Conservation (phyloP, 2,113 vertebrate genomes). For the mouse (Mus musculus) region DNA sequence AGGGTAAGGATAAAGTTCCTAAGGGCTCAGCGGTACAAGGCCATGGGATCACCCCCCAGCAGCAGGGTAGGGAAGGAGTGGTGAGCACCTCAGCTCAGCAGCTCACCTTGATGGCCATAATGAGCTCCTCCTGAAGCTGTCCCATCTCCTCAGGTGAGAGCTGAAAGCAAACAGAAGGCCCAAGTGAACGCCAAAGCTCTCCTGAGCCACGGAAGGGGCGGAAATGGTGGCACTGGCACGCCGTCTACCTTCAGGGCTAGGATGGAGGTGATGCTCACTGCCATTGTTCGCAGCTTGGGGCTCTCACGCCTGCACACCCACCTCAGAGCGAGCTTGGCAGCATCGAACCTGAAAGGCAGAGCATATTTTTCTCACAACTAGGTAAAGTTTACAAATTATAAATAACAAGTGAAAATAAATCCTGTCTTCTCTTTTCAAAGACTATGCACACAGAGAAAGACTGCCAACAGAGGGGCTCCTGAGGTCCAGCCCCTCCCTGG, state of each 20-base stretch:
- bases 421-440: background rate
- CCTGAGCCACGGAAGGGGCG: background rate
- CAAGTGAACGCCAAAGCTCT: background rate
- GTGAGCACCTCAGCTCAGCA: background rate
- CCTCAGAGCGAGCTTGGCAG: conserved; percentile 93
- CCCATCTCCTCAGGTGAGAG: conserved; percentile 92
- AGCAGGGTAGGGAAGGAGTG: background rate
- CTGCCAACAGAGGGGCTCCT: background rate
- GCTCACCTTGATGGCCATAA: conserved; percentile 90
- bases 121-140: conserved; percentile 92
- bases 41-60: no score
- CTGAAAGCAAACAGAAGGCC: conserved; percentile 82
- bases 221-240: background rate
- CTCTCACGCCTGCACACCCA: conserved; percentile 95
- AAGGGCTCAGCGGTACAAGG: background rate
- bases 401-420: background rate
- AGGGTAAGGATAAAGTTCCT: background rate
- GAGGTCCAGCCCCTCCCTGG: background rate
- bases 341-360: conserved; percentile 90
- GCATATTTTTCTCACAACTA: conserved; percentile 46
- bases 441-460: background rate
- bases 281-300: conserved; percentile 96
- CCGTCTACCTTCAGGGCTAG: conserved; percentile 95
- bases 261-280: conserved; percentile 93
- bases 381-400: background rate